These are phyloP conservation scores for Numenius arquata DNA, from an alignment of 2,113 vertebrate genomes.

Conservation along the genomic window DNA sequence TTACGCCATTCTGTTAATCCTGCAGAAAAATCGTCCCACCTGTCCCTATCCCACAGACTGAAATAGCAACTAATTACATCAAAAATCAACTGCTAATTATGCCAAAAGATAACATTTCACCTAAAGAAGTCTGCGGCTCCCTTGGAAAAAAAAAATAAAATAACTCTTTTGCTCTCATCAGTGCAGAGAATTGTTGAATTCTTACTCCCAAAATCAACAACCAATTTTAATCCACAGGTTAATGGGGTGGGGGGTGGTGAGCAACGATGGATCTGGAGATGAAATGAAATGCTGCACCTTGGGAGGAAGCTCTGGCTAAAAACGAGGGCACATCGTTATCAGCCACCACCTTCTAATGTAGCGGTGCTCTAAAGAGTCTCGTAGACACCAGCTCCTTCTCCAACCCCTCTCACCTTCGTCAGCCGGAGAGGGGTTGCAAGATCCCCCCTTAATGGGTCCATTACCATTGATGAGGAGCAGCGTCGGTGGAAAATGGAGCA, in stretches of 20 bases:
- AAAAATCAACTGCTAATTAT: background rate
- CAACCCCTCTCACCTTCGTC: background rate
- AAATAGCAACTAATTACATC: constrained; percentile 1
- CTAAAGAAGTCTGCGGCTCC: background rate
- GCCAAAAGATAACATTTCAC: background rate
- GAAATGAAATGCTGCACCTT: constrained; percentile 1
- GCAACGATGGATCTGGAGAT: constrained; percentile 58
- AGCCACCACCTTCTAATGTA: background rate
- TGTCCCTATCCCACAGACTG: background rate
- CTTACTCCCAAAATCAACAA: background rate
- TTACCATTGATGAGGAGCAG: background rate
- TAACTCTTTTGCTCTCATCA: background rate
- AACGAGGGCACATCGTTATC: background rate
- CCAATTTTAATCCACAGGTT: background rate
- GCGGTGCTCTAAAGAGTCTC: background rate
- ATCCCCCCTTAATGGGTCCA: background rate
- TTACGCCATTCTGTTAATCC: constrained; percentile 9
- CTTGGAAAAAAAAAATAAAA: background rate
- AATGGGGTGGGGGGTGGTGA: constrained; percentile 35
- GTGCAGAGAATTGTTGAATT: background rate
- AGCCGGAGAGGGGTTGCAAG: background rate
- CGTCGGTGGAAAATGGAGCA: background rate
- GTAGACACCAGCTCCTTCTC: background rate
- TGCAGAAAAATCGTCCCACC: background rate
- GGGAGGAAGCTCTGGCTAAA: background rate